Evolutionary conservation across 2,113 vertebrate genomes (phyloP).

Genomic region (Muntiacus reevesi): DNA sequence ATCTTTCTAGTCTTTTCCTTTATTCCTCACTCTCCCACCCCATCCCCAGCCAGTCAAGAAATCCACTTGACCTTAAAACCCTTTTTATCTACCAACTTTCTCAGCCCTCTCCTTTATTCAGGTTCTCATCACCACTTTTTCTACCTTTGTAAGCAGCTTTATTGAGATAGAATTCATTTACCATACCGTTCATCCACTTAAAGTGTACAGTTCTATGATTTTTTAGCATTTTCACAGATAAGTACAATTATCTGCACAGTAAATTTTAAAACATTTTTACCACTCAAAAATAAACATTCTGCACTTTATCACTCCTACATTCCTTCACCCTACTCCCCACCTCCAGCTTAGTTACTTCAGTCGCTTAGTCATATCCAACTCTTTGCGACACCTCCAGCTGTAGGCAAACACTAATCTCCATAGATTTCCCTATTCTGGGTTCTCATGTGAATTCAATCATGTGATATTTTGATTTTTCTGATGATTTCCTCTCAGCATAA

Average conservation of each 20-base stretch:
- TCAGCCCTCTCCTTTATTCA: not conserved
- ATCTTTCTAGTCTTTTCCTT: not conserved
- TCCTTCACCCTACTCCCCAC: not conserved
- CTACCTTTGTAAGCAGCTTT: not conserved
- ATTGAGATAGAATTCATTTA: not conserved
- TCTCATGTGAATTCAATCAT: not conserved
- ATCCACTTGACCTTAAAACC: not conserved
- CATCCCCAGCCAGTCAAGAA: not conserved
- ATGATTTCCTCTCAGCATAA: not conserved
- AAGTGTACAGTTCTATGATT: not conserved
- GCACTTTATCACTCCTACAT: not conserved
- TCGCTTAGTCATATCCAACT: too few relatives aligned
- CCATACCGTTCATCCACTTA: not conserved
- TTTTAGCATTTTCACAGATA: not conserved
- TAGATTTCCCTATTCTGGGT: not conserved
- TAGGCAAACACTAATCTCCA: not conserved
- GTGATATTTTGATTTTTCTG: not conserved
- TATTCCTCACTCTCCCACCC: not conserved
- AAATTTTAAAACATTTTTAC: not conserved
- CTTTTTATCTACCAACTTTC: not conserved
- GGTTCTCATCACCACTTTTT: not conserved
- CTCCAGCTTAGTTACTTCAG: not conserved
- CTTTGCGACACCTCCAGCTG: not conserved
- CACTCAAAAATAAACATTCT: not conserved
- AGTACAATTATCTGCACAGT: not conserved